Evolutionary conservation across 2,888 invertebrate species (phyloP).

Genomic region (Yponomeuta malinellus): DNA sequence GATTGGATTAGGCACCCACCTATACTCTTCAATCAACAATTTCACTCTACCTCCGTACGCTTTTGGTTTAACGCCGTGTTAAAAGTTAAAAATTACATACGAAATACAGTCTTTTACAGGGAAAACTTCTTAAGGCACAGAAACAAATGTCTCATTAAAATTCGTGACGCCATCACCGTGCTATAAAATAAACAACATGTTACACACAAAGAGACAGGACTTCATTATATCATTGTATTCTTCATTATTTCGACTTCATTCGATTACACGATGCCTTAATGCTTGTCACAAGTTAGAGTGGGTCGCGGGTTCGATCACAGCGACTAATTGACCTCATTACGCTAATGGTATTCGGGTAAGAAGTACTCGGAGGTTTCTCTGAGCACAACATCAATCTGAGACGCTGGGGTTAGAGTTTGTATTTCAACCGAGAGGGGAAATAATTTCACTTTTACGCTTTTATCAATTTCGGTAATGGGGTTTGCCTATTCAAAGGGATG

Average conservation of each 20-base stretch:
- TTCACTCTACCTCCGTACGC: too few relatives aligned
- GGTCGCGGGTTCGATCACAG: neutral
- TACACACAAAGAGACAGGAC: neutral
- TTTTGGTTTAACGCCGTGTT: neutral
- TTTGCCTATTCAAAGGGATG: neutral
- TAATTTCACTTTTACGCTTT: neutral
- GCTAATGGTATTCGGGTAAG: neutral
- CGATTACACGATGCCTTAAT: neutral
- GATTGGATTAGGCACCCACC: too few relatives aligned
- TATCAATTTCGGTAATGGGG: neutral
- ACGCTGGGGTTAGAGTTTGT: neutral
- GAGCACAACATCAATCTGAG: neutral
- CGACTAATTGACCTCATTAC: neutral
- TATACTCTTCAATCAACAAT: too few relatives aligned
- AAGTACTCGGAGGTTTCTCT: neutral
- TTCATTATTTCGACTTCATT: neutral
- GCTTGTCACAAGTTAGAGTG: neutral
- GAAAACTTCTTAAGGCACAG: neutral
- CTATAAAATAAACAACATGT: neutral
- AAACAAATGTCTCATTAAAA: neutral
- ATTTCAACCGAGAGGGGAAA: neutral
- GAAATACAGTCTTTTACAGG: too few relatives aligned
- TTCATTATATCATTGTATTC: too few relatives aligned
- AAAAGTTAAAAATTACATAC: too few relatives aligned
- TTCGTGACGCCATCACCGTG: neutral